Conservation (phyloP, 2,888 invertebrate species). For the Nemoura dubitans region DNA sequence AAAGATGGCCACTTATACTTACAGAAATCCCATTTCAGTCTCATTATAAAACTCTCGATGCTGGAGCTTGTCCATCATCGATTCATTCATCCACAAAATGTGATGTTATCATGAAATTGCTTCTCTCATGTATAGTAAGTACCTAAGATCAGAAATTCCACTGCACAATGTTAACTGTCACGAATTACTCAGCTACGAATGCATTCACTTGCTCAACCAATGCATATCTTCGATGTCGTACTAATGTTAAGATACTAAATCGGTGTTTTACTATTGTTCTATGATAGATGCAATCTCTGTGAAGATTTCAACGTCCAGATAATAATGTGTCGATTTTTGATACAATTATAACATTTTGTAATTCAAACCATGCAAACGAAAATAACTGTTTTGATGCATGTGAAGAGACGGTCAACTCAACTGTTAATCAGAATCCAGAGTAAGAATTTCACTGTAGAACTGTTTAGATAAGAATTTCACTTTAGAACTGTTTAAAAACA, state of each 20-base stretch:
- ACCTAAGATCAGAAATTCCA: not conserved
- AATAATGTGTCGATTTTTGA: not conserved
- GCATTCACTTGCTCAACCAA: not conserved
- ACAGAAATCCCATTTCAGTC: no score
- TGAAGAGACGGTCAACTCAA: not conserved
- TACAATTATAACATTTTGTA: not conserved
- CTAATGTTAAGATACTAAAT: not conserved
- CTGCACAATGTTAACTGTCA: not conserved
- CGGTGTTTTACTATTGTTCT: not conserved
- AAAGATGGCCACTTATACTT: no score
- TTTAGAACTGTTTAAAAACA: no score
- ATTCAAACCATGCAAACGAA: not conserved
- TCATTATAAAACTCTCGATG: not conserved
- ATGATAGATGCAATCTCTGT: not conserved
- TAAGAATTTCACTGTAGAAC: not conserved
- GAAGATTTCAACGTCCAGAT: not conserved
- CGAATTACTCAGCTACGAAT: not conserved
- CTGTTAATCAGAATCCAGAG: not conserved
- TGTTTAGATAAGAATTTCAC: not conserved
- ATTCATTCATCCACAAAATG: not conserved
- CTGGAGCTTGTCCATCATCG: not conserved
- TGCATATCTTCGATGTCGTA: not conserved
- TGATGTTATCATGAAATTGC: not conserved
- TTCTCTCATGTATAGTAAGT: not conserved
- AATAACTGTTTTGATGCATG: not conserved